phyloP scores from a whole-genome alignment of 1,140 invertebrate species.

The Apis laboriosa region DNA sequence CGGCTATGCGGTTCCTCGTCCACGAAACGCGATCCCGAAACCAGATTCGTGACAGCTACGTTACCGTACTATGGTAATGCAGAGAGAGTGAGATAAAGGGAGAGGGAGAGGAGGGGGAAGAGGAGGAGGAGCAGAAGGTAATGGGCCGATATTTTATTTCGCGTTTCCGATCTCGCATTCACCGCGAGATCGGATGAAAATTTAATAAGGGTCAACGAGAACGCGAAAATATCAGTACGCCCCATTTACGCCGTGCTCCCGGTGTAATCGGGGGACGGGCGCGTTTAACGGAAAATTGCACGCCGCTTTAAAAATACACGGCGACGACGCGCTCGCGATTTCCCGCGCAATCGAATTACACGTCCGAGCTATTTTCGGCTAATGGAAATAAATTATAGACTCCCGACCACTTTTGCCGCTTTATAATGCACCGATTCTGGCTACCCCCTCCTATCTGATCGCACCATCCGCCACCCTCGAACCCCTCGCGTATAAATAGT shows the following conservation, averaged over 20 bases:
- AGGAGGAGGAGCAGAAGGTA: too few species aligned
- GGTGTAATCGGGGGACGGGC: constrained; percentile 6
- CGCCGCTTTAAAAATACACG: constrained; percentile 31
- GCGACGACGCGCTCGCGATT: constrained; percentile 8
- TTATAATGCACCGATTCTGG: constrained; percentile 22
- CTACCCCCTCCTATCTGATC: neutral
- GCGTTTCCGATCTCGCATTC: neutral
- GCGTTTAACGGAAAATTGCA: constrained; percentile 30
- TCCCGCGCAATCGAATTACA: constrained; percentile 32
- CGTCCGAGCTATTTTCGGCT: constrained; percentile 31
- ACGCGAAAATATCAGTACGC: constrained; percentile 3
- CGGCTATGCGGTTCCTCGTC: neutral
- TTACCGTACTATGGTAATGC: neutral
- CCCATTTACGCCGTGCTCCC: constrained; percentile 6
- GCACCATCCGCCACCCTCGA: neutral
- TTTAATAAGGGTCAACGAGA: constrained; percentile 24
- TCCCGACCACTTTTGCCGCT: constrained; percentile 2
- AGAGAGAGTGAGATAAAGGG: too few species aligned
- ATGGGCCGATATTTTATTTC: neutral
- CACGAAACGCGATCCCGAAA: neutral
- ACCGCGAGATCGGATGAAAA: neutral
- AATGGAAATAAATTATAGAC: constrained; percentile 42
- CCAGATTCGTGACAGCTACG: neutral
- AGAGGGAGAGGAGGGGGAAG: too few species aligned
- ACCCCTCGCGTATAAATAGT: neutral